A percentile compares a stretch with the other conserved stretches of the same genome.
phyloP scores from a whole-genome alignment of 1,140 invertebrate species.

The Drosophila saltans region DNA sequence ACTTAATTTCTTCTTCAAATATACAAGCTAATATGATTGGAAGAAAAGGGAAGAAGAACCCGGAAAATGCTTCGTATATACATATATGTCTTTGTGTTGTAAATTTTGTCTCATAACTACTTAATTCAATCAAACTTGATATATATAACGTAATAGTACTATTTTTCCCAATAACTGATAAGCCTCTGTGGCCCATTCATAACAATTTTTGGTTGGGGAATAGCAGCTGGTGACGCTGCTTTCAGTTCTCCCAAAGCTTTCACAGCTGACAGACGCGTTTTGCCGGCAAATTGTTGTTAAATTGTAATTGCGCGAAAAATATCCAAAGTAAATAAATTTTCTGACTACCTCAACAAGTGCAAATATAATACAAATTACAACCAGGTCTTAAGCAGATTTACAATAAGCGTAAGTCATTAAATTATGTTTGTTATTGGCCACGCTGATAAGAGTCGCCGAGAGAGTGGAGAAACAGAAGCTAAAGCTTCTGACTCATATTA shows the following conservation, averaged over 20 bases:
- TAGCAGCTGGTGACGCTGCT: background rate
- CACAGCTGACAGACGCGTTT: slow-evolving; percentile 64
- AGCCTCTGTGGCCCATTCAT: background rate
- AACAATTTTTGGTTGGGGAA: background rate
- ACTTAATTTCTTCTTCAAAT: too few relatives aligned
- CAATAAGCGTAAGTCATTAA: slow-evolving; percentile 28
- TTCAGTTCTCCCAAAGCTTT: slow-evolving; percentile 60
- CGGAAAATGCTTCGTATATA: too few relatives aligned
- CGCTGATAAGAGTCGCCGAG: background rate
- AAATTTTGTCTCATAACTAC: background rate
- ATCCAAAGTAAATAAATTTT: background rate
- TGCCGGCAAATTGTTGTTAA: slow-evolving; percentile 44
- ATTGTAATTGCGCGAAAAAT: slow-evolving; percentile 9
- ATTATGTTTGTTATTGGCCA: slow-evolving; percentile 4
- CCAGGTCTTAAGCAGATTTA: slow-evolving; percentile 19
- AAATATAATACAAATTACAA: slow-evolving; percentile 15
- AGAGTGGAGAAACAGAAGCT: background rate
- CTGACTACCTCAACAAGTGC: background rate
- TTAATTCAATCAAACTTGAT: background rate
- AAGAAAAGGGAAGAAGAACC: background rate
- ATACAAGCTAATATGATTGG: too few relatives aligned
- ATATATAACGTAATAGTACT: background rate
- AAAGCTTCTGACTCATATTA: slow-evolving; percentile 43
- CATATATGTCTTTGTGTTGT: background rate
- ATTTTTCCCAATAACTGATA: slow-evolving; percentile 2